These are phyloP conservation scores for Acanthornis magna DNA, from an alignment of 2,797 vertebrate genomes.

Conservation along the genomic window DNA sequence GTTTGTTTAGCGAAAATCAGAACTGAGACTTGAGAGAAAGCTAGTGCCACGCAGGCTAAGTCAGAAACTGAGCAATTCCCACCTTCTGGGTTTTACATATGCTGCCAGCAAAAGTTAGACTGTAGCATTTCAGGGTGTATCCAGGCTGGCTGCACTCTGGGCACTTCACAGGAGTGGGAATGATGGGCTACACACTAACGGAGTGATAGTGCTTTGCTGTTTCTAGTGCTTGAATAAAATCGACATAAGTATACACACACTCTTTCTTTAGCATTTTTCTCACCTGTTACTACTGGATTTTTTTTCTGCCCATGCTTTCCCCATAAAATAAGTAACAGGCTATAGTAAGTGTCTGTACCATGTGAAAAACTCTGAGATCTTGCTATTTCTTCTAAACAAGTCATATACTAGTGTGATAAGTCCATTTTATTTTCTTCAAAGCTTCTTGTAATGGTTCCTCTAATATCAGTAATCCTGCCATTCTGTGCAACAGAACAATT, in stretches of 20 bases:
- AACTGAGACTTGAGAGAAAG: not conserved
- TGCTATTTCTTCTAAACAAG: not conserved
- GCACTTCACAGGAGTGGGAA: not conserved
- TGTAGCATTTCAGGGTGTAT: not conserved
- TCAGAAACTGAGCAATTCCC: not conserved
- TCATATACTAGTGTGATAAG: not conserved
- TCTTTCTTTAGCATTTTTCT: not conserved
- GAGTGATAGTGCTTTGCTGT: not conserved
- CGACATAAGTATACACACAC: not conserved
- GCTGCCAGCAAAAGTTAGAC: not conserved
- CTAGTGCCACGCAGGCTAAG: not conserved
- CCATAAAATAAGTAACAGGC: not conserved
- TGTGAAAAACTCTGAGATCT: not conserved
- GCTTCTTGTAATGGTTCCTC: not conserved
- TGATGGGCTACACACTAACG: rapidly evolving
- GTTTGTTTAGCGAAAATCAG: not conserved
- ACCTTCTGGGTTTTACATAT: not conserved
- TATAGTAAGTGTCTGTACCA: not conserved
- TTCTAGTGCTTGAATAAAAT: not conserved
- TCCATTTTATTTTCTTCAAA: not conserved
- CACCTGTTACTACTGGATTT: rapidly evolving
- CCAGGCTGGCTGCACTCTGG: not conserved
- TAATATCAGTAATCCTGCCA: not conserved
- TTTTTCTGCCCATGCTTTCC: not conserved
- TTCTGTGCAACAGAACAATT: not conserved